A percentile compares a stretch with the other conserved stretches of the same genome.
Conservation (phyloP, 2,113 vertebrate genomes). For the Halcyon malimbica region DNA sequence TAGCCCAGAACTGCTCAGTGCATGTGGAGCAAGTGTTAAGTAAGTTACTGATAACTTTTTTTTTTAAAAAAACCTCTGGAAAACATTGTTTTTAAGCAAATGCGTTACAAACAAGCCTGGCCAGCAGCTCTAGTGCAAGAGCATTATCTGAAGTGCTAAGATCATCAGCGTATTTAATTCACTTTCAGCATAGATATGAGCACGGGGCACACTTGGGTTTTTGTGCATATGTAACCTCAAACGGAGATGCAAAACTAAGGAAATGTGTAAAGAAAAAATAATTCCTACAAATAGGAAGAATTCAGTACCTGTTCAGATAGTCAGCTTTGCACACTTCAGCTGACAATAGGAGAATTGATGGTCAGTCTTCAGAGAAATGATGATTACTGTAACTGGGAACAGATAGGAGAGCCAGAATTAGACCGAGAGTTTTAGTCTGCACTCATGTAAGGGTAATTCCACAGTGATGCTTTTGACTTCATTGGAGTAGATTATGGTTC, state of each 20-base stretch:
- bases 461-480: neutral
- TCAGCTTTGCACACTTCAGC: neutral
- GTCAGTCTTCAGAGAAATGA: neutral
- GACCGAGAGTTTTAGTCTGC: neutral
- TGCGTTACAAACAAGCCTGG: neutral
- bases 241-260: neutral
- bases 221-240: neutral
- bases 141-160: neutral
- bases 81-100: neutral
- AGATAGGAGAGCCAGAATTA: neutral
- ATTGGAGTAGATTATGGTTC: neutral
- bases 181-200: neutral
- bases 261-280: neutral
- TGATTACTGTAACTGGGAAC: neutral
- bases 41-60: neutral
- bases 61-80: neutral
- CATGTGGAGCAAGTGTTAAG: neutral
- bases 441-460: neutral
- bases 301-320: neutral
- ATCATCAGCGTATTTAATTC: neutral
- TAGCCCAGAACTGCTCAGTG: neutral
- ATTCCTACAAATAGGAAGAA: neutral
- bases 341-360: neutral
- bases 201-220: accelerated
- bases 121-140: neutral